These are phyloP conservation scores for Tetrao urogallus DNA, from an alignment of 2,113 vertebrate species.

Conservation along the genomic window DNA sequence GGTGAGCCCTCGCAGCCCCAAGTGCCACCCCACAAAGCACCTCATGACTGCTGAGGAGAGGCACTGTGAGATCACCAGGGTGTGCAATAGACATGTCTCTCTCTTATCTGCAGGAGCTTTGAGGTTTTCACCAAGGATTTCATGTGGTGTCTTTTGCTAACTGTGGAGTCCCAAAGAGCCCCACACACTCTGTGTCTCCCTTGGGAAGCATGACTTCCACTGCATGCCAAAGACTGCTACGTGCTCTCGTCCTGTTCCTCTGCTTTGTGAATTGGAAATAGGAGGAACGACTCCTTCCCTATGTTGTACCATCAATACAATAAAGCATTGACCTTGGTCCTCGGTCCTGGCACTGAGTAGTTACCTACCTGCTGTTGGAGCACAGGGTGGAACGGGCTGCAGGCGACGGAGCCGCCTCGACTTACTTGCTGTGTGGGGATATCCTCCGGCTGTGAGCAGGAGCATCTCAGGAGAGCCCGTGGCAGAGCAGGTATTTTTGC, in stretches of 20 bases:
- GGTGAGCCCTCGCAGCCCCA: background rate
- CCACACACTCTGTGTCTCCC: background rate
- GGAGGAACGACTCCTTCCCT: background rate
- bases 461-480: background rate
- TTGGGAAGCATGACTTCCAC: background rate
- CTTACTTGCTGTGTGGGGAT: background rate
- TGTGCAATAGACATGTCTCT: background rate
- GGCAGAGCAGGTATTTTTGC: background rate
- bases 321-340: background rate
- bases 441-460: background rate
- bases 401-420: accelerated
- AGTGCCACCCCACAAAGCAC: background rate
- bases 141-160: background rate
- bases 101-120: background rate
- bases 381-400: accelerated
- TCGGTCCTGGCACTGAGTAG: background rate
- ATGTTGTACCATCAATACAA: background rate
- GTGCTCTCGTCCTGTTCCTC: background rate
- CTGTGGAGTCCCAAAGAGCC: background rate
- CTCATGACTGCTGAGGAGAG: accelerated
- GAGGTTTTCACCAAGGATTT: background rate
- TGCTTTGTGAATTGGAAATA: background rate
- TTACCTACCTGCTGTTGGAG: background rate
- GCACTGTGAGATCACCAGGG: accelerated
- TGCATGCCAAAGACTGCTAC: background rate